Evolutionary conservation across 2,113 vertebrate genomes (phyloP), one percentile per base, ranked within the genome.

Genomic region (Cynocephalus volans): DNA sequence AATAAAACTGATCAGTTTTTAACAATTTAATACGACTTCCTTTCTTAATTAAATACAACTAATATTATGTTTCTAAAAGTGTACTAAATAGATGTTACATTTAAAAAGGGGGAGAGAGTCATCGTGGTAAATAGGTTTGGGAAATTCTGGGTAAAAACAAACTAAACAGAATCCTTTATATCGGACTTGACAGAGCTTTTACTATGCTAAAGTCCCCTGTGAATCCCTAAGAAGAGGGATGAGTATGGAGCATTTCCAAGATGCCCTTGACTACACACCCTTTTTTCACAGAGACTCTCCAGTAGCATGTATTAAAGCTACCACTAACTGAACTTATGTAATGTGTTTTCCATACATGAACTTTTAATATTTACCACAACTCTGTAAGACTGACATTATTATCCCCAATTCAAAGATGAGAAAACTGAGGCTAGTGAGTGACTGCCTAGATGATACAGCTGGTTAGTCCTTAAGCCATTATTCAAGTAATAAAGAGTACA

Each of bases 31-130:
- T 52, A 12, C 70, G 67, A 94, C 50, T 62, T 85, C 64, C 23
- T 94, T 92, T 77, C 64, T 96, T 93, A 85, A 86, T 97, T 91
- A 95, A 91, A 75, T 62, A 45, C 19, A 96, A 52, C 58, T 69
- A 52, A 85, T 72, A 76, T 2, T 33, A 23, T 52, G 41, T 88
- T 85, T 90, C 84, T 69, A 33, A 18, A 88, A 92, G 75, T 83
- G 28, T 82, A 33, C 60, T 77, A 77, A 48, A 15, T 36, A 31
- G 23, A 33, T 79, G 48, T 86, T 77, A 54, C 23, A 28, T 77
- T 62, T 45, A 79, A 72, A 85, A 91, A 72, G n/a, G 14, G 8
- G 33, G 17, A 45, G 60, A 89, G 15, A 1, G 31, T 89, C 65
- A 52, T 88, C 54, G 81, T 93, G 72, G 56, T n/a, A 84, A 87